These are phyloP conservation scores for Julus scandinavius DNA, from an alignment of 2,888 invertebrate genomes.

Conservation along the genomic window DNA sequence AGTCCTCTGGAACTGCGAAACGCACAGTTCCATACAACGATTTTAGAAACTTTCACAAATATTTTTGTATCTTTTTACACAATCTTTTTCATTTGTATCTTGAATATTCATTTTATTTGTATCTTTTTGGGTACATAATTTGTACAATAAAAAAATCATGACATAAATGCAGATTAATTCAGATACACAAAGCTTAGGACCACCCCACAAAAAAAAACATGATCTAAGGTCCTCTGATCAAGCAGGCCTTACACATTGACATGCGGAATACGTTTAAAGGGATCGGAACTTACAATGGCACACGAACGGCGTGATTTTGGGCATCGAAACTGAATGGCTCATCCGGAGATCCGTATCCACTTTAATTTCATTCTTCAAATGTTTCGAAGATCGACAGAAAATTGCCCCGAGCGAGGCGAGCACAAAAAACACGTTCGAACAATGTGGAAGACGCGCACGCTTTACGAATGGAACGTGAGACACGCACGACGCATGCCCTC, in stretches of 20 bases:
- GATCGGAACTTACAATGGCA: neutral
- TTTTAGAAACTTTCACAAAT: no score
- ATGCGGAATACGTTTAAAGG: neutral
- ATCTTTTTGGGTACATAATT: no score
- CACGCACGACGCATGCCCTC: neutral
- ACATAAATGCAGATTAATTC: no score
- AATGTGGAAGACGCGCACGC: neutral
- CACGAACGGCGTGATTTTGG: neutral
- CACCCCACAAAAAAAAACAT: no score
- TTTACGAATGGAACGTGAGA: neutral
- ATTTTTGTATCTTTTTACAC: no score
- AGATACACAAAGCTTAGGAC: no score
- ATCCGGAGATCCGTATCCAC: neutral
- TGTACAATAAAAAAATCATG: no score
- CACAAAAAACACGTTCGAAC: slow-evolving; percentile 23
- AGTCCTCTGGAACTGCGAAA: no score
- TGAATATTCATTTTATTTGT: no score
- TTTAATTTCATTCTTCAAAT: slow-evolving; percentile 4
- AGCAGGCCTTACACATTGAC: neutral
- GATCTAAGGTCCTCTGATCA: no score
- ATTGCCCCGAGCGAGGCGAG: neutral
- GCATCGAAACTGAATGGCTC: neutral
- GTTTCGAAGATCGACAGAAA: neutral
- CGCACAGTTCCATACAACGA: no score
- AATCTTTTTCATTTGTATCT: no score